Evolutionary conservation across 1,140 invertebrate genomes (phyloP).

Genomic region (Diorhabda elongata): DNA sequence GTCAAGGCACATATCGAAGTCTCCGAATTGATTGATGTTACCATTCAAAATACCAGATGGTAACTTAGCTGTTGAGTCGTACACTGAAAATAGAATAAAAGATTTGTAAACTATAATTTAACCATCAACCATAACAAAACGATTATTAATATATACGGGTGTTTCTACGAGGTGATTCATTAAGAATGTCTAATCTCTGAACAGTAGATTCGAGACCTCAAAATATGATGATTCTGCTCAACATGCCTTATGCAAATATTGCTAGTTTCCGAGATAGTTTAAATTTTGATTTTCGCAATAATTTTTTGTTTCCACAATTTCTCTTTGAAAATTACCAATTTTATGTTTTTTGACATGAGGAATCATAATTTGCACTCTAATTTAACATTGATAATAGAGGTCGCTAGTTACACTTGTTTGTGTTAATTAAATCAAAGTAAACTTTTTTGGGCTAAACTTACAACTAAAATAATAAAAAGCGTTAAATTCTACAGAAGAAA

Average conservation of each 20-base stretch:
- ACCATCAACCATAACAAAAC: not conserved
- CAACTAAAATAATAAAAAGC: too few species aligned
- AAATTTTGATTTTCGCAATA: too few species aligned
- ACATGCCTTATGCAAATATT: not conserved
- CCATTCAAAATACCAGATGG: constrained; percentile 59
- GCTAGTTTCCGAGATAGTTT: not conserved
- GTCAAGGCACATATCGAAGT: constrained; percentile 59
- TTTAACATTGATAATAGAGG: too few species aligned
- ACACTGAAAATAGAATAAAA: constrained; percentile 53
- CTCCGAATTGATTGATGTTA: constrained; percentile 60
- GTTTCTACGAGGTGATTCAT: not conserved
- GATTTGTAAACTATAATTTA: not conserved
- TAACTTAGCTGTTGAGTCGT: constrained; percentile 58
- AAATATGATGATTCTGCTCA: not conserved
- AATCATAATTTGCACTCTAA: too few species aligned
- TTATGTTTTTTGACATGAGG: too few species aligned
- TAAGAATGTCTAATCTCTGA: not conserved
- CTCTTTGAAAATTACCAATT: too few species aligned
- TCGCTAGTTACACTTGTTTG: too few species aligned
- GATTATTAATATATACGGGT: not conserved
- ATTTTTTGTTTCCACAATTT: too few species aligned
- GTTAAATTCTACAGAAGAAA: too few species aligned
- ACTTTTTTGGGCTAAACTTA: too few species aligned
- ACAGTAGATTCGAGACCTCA: not conserved
- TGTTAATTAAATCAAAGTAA: too few species aligned